Conservation (phyloP, 2,797 vertebrate genomes). For the Myotis vivesi region DNA sequence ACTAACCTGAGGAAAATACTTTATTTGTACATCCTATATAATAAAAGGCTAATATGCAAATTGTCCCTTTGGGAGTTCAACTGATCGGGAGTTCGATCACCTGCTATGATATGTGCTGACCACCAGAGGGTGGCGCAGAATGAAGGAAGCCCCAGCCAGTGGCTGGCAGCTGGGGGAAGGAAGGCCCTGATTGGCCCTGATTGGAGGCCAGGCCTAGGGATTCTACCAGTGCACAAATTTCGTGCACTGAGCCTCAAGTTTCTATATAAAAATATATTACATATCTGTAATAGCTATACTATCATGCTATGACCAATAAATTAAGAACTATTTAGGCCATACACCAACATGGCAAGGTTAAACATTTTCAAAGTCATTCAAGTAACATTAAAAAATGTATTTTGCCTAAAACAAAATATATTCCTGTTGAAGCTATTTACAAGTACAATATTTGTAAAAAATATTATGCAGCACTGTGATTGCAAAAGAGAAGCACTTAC, state of each 20-base stretch:
- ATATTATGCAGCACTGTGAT: background rate
- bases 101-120: no score
- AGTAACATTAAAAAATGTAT: background rate
- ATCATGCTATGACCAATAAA: background rate
- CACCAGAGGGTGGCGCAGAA: no score
- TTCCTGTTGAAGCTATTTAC: background rate
- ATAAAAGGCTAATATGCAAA: no score
- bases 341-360: background rate
- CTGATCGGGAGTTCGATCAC: no score
- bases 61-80: no score
- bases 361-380: background rate
- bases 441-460: background rate
- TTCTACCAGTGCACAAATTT: no score
- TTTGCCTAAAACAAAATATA: constrained; percentile 9
- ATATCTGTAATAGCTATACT: background rate
- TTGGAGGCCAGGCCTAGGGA: no score
- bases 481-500: background rate
- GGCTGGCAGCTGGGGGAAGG: no score
- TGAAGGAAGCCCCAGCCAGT: no score
- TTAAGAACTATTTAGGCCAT: background rate
- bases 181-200: no score
- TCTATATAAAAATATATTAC: background rate
- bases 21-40: background rate
- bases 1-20: background rate
- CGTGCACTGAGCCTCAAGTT: background rate